phyloP scores from a whole-genome alignment of 2,888 invertebrate species.

The Pharmacophagus antenor region DNA sequence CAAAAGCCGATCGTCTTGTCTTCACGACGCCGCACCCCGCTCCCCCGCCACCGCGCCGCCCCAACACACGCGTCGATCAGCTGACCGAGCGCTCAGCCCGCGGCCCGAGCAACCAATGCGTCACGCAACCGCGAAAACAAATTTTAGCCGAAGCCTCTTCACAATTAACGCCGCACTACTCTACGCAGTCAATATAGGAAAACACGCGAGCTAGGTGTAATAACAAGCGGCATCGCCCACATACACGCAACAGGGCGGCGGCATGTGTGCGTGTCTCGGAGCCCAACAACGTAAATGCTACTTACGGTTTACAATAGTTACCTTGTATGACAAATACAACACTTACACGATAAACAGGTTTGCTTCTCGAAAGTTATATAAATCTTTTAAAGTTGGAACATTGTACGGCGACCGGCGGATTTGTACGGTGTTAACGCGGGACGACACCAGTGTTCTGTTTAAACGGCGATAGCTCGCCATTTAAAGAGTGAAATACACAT shows the following conservation, averaged over 20 bases:
- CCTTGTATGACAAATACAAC: constrained; percentile 13
- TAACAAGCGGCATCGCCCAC: constrained; percentile 22
- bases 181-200: constrained; percentile 34
- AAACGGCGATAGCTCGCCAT: constrained; percentile 1
- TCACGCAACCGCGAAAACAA: constrained; percentile 49
- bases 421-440: constrained; percentile 25
- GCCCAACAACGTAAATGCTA: constrained; percentile 18
- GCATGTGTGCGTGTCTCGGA: constrained; percentile 27
- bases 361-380: constrained; percentile 11
- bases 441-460: constrained; percentile 1
- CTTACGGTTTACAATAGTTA: constrained; percentile 6
- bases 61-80: constrained; percentile 63
- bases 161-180: constrained; percentile 29
- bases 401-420: constrained; percentile 32
- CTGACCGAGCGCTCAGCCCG: constrained; percentile 61
- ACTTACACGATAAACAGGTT: constrained; percentile 5
- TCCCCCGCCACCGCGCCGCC: constrained; percentile 34
- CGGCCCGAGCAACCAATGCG: constrained; percentile 51
- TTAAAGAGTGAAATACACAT: neutral
- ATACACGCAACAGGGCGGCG: constrained; percentile 26
- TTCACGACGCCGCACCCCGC: constrained; percentile 30
- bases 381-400: constrained; percentile 31
- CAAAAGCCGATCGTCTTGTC: constrained; percentile 15
- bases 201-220: constrained; percentile 36
- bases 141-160: constrained; percentile 49